Evolutionary conservation across 2,113 vertebrate species (phyloP), one percentile per base, ranked within the genome.

Genomic region (Colius striatus): DNA sequence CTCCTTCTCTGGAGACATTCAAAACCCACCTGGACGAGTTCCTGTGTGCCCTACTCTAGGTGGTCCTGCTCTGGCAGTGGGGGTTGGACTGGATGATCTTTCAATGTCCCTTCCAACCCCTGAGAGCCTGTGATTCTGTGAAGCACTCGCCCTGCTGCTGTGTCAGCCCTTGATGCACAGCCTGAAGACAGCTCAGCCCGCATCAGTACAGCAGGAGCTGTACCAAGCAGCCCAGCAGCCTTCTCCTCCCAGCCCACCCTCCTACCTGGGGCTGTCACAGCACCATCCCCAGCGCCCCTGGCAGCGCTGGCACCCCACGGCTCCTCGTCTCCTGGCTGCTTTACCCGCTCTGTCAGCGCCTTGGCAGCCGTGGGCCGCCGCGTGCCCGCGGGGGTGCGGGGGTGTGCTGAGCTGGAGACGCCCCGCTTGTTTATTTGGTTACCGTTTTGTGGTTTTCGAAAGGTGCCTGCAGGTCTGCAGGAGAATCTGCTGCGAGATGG

Each of bases 381-480:
- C 11, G 82, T 57, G 90, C 91, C 81, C 48, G 58, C 43, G 6
- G 89, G 90, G 89, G 50, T n/a, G 11, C 25, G 76, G 94, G 88
- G 83, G 88, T 67, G 90, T 21, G 92, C 61, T 36, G 92, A 67
- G 62, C 87, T 3, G 86, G 94, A 93, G 94, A 68, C 95, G 90
- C 92, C 95, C 94, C 71, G 54, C 61, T 74, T 85, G 93, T 90
- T 91, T 92, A 79, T 90, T 96, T 81, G 96, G 94, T 90, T 92
- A 47, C 93, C 75, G 92, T 47, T 87, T 23, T 84, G 95, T 80
- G 96, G 96, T 96, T 97, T 94, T 38, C 14, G 8, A 47, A 82
- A 94, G 95, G 96, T 97, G 97, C 97, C 97, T 94, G 71, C 97
- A 70, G 97, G 92, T 94, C 97, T 96, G 95, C 94, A 85, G 89